These are phyloP conservation scores for Argyrosomus japonicus DNA, from an alignment of 2,113 vertebrate genomes.

Conservation along the genomic window DNA sequence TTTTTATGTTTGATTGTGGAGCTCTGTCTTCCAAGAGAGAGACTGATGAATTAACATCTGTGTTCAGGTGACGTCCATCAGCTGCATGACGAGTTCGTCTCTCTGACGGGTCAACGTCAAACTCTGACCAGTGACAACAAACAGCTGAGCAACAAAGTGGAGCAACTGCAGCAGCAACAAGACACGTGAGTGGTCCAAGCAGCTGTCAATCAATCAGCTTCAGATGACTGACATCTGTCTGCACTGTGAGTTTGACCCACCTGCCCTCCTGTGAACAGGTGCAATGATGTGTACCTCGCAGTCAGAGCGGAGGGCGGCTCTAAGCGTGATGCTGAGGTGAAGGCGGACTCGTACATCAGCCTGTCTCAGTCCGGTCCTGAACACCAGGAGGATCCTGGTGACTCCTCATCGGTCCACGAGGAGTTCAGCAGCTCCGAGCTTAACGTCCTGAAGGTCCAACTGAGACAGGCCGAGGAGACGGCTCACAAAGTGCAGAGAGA, in stretches of 20 bases:
- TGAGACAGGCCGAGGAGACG: constrained; percentile 83
- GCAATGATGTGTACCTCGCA: constrained; percentile 68
- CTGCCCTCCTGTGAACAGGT: constrained; percentile 44
- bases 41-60: no score
- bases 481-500: constrained; percentile 82
- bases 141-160: constrained; percentile 81
- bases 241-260: no score
- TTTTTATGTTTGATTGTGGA: not conserved
- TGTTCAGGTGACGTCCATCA: constrained; percentile 82
- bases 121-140: constrained; percentile 84
- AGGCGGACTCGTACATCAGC: constrained; percentile 69
- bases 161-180: constrained; percentile 83
- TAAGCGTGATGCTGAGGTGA: constrained; percentile 22
- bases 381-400: constrained; percentile 14
- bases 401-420: constrained; percentile 47
- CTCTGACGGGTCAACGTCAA: constrained; percentile 83
- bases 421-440: constrained; percentile 59
- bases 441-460: constrained; percentile 76
- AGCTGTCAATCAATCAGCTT: constrained; percentile 49
- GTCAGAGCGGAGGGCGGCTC: constrained; percentile 52
- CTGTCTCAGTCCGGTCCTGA: constrained; percentile 49
- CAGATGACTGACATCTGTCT: not conserved
- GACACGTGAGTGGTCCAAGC: constrained; percentile 62
- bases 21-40: no score
- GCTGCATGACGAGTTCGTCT: constrained; percentile 80